A percentile compares a stretch with the other conserved stretches of the same genome.
Evolutionary conservation across 2,113 vertebrate genomes (phyloP).

Genomic region (Amazona vittata): DNA sequence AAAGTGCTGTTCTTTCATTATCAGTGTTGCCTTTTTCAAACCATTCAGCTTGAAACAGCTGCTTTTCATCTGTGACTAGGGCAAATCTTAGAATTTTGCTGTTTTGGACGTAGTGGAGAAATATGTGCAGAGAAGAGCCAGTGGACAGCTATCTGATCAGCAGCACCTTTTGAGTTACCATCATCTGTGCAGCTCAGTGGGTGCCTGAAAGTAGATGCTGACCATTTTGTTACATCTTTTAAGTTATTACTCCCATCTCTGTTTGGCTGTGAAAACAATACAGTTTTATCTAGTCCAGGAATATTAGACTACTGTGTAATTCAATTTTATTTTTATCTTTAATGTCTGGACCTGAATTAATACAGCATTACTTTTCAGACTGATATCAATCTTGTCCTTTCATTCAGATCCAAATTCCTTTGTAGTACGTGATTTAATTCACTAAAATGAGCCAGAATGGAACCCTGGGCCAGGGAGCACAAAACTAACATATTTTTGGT

Average conservation of each 20-base stretch:
- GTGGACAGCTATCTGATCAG: background rate
- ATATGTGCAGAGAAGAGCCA: background rate
- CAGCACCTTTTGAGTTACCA: background rate
- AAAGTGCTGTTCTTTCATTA: background rate
- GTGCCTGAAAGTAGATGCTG: background rate
- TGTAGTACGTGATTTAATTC: slow-evolving; percentile 29
- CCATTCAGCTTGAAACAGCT: background rate
- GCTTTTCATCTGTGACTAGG: background rate
- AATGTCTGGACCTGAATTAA: slow-evolving; percentile 21
- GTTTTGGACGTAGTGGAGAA: background rate
- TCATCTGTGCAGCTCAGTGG: background rate
- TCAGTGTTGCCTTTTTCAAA: background rate
- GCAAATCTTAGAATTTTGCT: background rate
- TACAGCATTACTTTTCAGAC: slow-evolving; percentile 17
- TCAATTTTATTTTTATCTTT: slow-evolving; percentile 60
- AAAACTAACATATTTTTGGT: slow-evolving; percentile 11
- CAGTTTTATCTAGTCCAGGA: slow-evolving; percentile 32
- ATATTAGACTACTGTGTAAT: slow-evolving; percentile 37
- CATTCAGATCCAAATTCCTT: slow-evolving; percentile 30
- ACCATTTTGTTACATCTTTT: background rate
- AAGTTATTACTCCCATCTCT: background rate
- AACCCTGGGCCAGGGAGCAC: background rate
- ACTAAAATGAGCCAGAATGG: slow-evolving; percentile 51
- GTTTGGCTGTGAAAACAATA: slow-evolving; percentile 10
- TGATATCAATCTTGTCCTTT: slow-evolving; percentile 11